A percentile compares a stretch with the other conserved stretches of the same genome.
phyloP scores from a whole-genome alignment of 2,797 vertebrate genomes.

The Chelmon rostratus region DNA sequence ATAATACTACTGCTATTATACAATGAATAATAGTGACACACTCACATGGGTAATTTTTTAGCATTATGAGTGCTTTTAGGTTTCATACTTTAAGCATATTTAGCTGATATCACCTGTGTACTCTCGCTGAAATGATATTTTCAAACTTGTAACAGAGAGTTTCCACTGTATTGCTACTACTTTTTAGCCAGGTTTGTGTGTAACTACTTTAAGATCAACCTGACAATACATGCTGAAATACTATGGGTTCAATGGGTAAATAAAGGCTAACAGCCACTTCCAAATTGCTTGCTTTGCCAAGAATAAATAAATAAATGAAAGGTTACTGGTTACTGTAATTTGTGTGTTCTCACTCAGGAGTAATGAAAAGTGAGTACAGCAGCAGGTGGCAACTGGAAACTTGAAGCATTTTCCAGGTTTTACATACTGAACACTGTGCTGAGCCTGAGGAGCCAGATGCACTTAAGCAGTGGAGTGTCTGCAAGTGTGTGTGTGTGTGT shows the following conservation, averaged over 20 bases:
- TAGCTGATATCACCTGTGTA: neutral
- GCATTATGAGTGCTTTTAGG: neutral
- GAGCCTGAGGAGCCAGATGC: slow-evolving; percentile 44
- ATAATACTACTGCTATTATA: neutral
- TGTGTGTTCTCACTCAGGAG: slow-evolving; percentile 42
- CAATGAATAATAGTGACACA: neutral
- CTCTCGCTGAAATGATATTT: neutral
- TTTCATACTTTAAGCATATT: neutral
- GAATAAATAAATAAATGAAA: slow-evolving; percentile 26
- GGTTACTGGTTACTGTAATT: slow-evolving; percentile 17
- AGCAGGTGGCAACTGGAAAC: slow-evolving; percentile 66
- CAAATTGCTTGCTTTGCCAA: slow-evolving; percentile 27
- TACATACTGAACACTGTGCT: slow-evolving; percentile 47
- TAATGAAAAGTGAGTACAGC: slow-evolving; percentile 44
- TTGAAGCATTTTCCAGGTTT: slow-evolving; percentile 53
- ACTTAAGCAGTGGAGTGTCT: slow-evolving; percentile 47
- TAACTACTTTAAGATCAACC: neutral
- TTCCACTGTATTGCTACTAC: neutral
- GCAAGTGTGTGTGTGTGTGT: slow-evolving; percentile 30
- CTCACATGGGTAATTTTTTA: neutral
- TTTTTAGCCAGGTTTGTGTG: neutral
- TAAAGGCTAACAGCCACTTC: slow-evolving; percentile 16
- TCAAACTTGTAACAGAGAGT: neutral
- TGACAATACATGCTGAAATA: neutral
- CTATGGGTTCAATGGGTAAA: no score